Evolutionary conservation across 2,888 invertebrate genomes (phyloP).

Genomic region (Hirtodrosophila cameraria): DNA sequence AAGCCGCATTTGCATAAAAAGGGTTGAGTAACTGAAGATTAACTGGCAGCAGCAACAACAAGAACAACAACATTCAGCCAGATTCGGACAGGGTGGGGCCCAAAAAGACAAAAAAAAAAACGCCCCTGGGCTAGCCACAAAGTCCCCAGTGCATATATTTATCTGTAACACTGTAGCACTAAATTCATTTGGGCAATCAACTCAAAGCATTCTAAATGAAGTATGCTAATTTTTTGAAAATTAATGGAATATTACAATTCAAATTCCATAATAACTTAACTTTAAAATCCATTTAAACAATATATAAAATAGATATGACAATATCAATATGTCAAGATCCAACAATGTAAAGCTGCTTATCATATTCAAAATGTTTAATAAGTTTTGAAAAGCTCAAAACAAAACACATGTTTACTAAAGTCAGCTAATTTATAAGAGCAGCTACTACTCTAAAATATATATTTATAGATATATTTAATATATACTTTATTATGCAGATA

Average conservation of each 20-base stretch:
- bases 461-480: no score
- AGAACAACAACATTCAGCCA: constrained; percentile 16
- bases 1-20: constrained; percentile 76
- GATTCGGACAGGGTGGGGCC: constrained; percentile 49
- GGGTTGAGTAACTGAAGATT: constrained; percentile 80
- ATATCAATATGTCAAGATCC: constrained; percentile 6
- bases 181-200: constrained; percentile 33
- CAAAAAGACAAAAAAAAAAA: no score
- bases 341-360: constrained; percentile 27
- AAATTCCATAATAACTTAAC: constrained; percentile 1
- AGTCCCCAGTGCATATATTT: constrained; percentile 25
- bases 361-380: constrained; percentile 35
- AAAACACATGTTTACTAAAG: constrained; percentile 1
- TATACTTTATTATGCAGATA: constrained; percentile 41
- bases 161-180: not conserved
- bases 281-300: not conserved
- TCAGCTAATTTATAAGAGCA: constrained; percentile 10
- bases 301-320: constrained; percentile 6
- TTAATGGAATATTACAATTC: not conserved
- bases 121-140: constrained; percentile 32
- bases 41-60: constrained; percentile 60
- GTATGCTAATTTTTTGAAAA: not conserved
- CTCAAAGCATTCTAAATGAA: constrained; percentile 2
- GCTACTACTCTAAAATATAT: constrained; percentile 14
- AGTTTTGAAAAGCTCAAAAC: constrained; percentile 6